Evolutionary conservation across 2,797 vertebrate species (phyloP), one percentile per base, ranked within the genome.

Genomic region (Xerus rutilus): DNA sequence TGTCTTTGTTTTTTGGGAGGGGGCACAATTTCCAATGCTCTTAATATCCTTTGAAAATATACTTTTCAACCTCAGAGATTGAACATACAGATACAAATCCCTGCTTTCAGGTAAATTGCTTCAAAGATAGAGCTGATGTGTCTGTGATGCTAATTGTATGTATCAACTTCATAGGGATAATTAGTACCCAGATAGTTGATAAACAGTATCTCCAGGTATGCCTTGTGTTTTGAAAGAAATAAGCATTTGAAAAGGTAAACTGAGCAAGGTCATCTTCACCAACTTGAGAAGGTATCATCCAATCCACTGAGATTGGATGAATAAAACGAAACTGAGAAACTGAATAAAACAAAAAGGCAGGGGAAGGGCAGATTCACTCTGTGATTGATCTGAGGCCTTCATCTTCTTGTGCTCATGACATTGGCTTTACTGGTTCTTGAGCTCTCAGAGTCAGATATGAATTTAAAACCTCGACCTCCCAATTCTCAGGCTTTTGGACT

Each of bases 1-100:
- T 25, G n/a, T 76, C 82, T 93, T 87, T 95, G 43, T 28, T 62
- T 62, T 20, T 54, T 54, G 1, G 17, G 4, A 20, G 54, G 54
- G 65, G 45, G 5, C 14, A 5, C 15, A 28, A 28, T 76, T 43
- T 74, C 8, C 39, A 59, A 7, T 90, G 21, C 5, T 72, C 5
- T 82, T 87, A 39, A n/a, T 91, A 73, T 52, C 11, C 35, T 67
- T 89, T 81, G n/a, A 87, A 45, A 82, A 93, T 35, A 87, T 35
- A 67, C 10, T 64, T 87, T 85, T 81, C 0, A 52, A 9, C 7
- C 21, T n/a, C 39, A 82, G 35, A n/a, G 43, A 28, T 77, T 15
- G 57, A 43, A 5, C 20, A 47, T 82, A 52, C 0, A 49, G 30
- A 72, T 67, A 35, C 39, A 54, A 77, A 20, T 54, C 28, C 25